Conservation (phyloP, 1,140 invertebrate genomes). For the Argopecten irradians region DNA sequence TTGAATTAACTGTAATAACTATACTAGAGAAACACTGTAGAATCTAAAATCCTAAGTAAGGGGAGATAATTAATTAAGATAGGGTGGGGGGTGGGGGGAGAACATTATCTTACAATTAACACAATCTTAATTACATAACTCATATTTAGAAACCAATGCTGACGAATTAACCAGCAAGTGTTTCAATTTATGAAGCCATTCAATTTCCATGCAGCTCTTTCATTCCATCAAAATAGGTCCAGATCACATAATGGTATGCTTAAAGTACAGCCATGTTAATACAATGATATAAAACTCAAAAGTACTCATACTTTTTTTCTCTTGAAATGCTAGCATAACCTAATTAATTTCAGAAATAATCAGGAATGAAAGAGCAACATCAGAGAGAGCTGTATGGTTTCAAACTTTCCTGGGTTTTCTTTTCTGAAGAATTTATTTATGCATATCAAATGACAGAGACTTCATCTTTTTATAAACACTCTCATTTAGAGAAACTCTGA, state of each 20-base stretch:
- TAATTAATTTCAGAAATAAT: background rate
- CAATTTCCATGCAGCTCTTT: constrained; percentile 9
- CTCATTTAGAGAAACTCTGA: background rate
- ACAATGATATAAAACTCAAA: too few species aligned
- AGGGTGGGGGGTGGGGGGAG: too few species aligned
- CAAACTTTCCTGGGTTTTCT: background rate
- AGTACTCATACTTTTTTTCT: background rate
- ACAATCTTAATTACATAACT: background rate
- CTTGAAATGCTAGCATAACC: background rate
- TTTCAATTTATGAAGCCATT: background rate
- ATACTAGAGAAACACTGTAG: too few species aligned
- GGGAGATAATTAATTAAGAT: background rate
- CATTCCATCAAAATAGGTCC: background rate
- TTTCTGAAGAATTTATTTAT: background rate
- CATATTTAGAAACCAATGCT: constrained; percentile 1
- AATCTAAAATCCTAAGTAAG: background rate
- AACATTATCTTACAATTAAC: too few species aligned
- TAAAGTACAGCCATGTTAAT: background rate
- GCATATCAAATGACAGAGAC: background rate
- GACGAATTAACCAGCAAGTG: background rate
- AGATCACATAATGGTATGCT: background rate
- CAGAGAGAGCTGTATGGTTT: background rate
- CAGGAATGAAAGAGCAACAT: background rate
- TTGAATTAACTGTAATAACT: too few species aligned
- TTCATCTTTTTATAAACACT: background rate